Evolutionary conservation across 1,140 invertebrate genomes (phyloP), one percentile per base, ranked within the genome.

Genomic region (Neodiprion fabricii): DNA sequence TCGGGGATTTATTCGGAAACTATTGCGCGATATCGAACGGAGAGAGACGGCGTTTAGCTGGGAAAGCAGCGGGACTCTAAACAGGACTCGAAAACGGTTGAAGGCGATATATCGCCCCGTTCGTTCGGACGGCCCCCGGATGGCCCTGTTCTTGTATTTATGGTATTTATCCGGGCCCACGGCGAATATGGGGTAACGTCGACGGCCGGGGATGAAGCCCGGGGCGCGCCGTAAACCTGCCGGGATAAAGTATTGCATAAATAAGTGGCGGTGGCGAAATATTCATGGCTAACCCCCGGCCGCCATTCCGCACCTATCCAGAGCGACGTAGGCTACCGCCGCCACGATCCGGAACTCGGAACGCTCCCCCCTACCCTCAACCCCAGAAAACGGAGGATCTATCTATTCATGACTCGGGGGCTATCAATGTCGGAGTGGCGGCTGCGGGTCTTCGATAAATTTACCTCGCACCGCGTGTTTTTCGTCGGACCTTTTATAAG

Each of bases 231-330:
- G 67, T 69, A 69, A 69, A 69, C 5, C 67, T 69, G 67, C 67
- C 67, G 21, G 67, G 11, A 14, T 47, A 69, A 69, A 69, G 67
- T 69, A 69, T 69, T 69, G 67, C 67, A 69, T 69, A 87, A 87
- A 87, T 87, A 87, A 87, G 85, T 86, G 84, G 81, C 82, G 17
- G 80, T 81, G 83, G 85, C 85, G 85, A 87, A 87, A 87, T 87
- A 87, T 87, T 87, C 86, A 87, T 87, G 86, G 85, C 85, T 80
- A 77, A 83, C 79, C 82, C 83, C 83, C 81, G 76, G 81, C 85
- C 81, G 83, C 79, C 23, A 23, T 40, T 48, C 47, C 48, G 40
- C 47, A 48, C 69, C 21, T 75, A 47, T 12, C 47, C 72, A 40
- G 28, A 40, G 28, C 28, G 28, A 40, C 28, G 28, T 40, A 40